Percentiles rank a stretch among this genome's conserved stretches.
Conservation (phyloP, 1,140 invertebrate genomes). For the Ephestia elutella region DNA sequence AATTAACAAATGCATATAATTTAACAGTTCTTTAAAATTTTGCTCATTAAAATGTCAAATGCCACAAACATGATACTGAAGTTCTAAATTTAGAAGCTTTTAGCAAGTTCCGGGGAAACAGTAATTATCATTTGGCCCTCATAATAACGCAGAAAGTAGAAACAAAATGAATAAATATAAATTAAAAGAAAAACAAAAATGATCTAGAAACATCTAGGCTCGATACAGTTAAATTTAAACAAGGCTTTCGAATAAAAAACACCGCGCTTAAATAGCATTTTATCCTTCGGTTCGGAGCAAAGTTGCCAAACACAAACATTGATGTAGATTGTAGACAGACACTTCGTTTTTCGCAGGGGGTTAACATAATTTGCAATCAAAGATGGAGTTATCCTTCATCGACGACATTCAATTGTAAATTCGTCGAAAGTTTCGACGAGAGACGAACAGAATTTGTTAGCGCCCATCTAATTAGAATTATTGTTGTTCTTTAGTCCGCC, state of each 20-base stretch:
- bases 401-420: slow-evolving; percentile 11
- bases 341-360: no score
- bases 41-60: background rate
- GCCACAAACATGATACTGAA: background rate
- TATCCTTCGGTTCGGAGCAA: no score
- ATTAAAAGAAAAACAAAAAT: background rate
- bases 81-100: slow-evolving; percentile 1
- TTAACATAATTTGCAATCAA: background rate
- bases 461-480: slow-evolving; percentile 38
- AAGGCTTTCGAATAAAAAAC: no score
- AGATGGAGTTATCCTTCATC: background rate
- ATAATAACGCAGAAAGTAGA: background rate
- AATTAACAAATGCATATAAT: background rate
- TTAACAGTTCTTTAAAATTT: background rate
- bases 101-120: background rate
- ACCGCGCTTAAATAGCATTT: no score
- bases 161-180: background rate
- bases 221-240: no score
- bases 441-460: slow-evolving; percentile 16
- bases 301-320: no score
- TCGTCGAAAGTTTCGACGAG: slow-evolving; percentile 7
- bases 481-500: slow-evolving; percentile 32
- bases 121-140: no score
- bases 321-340: no score
- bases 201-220: no score